Conservation (phyloP, 2,888 invertebrate genomes). For the Trissoscelio sp. region DNA sequence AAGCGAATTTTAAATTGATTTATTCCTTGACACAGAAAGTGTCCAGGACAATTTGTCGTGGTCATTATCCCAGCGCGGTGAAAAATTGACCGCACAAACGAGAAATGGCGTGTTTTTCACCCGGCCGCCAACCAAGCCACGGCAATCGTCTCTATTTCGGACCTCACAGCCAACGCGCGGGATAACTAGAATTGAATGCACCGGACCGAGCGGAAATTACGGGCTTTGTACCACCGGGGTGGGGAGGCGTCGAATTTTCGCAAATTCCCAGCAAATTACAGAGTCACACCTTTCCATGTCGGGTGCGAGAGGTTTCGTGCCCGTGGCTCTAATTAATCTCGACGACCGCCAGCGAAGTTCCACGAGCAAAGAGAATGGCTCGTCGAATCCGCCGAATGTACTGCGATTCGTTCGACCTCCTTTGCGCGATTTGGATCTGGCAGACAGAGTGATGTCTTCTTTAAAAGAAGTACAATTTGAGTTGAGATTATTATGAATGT, state of each 20-base stretch:
- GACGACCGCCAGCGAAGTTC: conserved; percentile 70
- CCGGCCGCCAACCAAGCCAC: conserved; percentile 49
- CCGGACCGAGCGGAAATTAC: conserved; percentile 73
- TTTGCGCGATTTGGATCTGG: conserved; percentile 36
- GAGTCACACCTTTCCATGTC: conserved; percentile 73
- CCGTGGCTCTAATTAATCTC: conserved; percentile 71
- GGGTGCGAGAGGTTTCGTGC: conserved; percentile 66
- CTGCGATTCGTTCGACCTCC: conserved; percentile 51
- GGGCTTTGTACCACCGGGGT: conserved; percentile 54
- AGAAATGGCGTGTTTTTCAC: conserved; percentile 60
- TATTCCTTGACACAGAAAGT: conserved; percentile 35
- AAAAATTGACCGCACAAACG: conserved; percentile 72
- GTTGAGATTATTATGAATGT: no score
- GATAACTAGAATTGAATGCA: conserved; percentile 78
- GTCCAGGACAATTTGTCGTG: conserved; percentile 76
- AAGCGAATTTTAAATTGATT: no score
- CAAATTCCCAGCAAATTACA: conserved; percentile 73
- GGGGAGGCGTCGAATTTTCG: conserved; percentile 62
- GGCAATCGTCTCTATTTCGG: conserved; percentile 64
- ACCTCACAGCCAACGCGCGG: conserved; percentile 46
- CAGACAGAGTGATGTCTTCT: conserved; percentile 32
- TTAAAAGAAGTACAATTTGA: no score
- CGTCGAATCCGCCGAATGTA: conserved; percentile 52
- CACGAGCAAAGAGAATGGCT: conserved; percentile 52
- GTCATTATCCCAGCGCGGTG: conserved; percentile 75